Evolutionary conservation across 2,797 vertebrate species (phyloP).

Genomic region (Pipistrellus kuhlii): DNA sequence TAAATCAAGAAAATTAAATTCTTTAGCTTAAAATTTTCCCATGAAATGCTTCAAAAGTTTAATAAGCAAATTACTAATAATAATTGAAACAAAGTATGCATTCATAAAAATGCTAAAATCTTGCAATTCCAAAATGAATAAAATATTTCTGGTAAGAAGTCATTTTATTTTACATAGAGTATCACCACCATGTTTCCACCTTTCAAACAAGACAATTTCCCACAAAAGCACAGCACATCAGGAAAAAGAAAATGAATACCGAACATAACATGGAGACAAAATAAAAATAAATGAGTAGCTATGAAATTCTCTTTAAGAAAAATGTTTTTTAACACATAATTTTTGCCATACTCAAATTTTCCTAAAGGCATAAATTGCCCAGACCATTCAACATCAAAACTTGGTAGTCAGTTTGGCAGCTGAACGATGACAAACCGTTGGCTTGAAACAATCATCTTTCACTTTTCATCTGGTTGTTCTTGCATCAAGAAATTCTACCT

Average conservation of each 20-base stretch:
- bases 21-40: conserved; percentile 51
- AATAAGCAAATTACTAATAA: conserved; percentile 61
- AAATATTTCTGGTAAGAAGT: conserved; percentile 67
- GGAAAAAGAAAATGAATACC: conserved; percentile 46
- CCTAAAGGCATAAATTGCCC: conserved; percentile 38
- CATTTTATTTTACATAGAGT: conserved; percentile 72
- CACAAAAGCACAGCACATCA: conserved; percentile 75
- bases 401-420: conserved; percentile 59
- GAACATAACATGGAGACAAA: conserved; percentile 68
- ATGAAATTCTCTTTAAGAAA: conserved; percentile 63
- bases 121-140: conserved; percentile 65
- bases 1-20: conserved; percentile 72
- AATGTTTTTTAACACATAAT: conserved; percentile 51
- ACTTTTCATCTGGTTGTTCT: conserved; percentile 64
- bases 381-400: conserved; percentile 57
- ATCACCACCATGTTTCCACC: conserved; percentile 74
- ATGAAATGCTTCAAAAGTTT: conserved; percentile 67
- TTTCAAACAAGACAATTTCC: conserved; percentile 69
- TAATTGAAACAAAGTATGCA: conserved; percentile 65
- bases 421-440: conserved; percentile 62
- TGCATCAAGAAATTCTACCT: conserved; percentile 59
- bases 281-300: conserved; percentile 68
- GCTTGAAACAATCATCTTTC: conserved; percentile 64
- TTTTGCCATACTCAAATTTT: conserved; percentile 63
- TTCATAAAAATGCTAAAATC: conserved; percentile 66